Percentiles rank a stretch among this genome's conserved stretches.
phyloP scores from a whole-genome alignment of 2,888 invertebrate species.

The Tridacna gigas region DNA sequence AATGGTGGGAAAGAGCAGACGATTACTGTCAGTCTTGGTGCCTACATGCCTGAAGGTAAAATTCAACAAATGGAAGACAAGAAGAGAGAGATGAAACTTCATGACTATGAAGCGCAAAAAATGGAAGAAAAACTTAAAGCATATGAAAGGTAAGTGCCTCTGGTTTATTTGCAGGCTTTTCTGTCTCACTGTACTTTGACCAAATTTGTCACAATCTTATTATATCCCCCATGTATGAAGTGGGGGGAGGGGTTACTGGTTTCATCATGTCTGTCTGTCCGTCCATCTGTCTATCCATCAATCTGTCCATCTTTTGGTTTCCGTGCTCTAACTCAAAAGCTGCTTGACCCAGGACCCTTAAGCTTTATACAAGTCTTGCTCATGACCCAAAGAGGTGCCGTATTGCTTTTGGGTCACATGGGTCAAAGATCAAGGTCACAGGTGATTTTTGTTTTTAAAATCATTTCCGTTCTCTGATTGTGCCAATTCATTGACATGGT shows the following conservation, averaged over 20 bases:
- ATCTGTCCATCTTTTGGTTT: no score
- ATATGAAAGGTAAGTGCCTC: constrained; percentile 10
- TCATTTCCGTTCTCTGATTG: no score
- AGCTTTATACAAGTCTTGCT: no score
- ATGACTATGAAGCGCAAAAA: constrained; percentile 27
- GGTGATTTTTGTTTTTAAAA: no score
- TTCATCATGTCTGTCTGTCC: background rate
- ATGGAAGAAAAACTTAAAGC: background rate
- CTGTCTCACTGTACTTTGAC: no score
- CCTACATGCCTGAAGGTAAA: constrained; percentile 51
- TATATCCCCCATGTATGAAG: background rate
- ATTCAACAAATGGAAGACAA: constrained; percentile 34
- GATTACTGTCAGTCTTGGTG: constrained; percentile 49
- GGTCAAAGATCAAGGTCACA: no score
- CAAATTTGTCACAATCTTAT: background rate
- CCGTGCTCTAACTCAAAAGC: no score
- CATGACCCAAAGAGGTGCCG: no score
- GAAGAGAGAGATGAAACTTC: constrained; percentile 14
- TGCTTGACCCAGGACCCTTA: no score
- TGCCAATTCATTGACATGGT: no score
- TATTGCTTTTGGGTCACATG: no score
- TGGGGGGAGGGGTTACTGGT: background rate
- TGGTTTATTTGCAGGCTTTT: no score
- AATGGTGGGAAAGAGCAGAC: constrained; percentile 47
- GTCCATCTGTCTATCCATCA: background rate